Conservation (phyloP, 2,888 invertebrate genomes). For the Bibio marci region DNA sequence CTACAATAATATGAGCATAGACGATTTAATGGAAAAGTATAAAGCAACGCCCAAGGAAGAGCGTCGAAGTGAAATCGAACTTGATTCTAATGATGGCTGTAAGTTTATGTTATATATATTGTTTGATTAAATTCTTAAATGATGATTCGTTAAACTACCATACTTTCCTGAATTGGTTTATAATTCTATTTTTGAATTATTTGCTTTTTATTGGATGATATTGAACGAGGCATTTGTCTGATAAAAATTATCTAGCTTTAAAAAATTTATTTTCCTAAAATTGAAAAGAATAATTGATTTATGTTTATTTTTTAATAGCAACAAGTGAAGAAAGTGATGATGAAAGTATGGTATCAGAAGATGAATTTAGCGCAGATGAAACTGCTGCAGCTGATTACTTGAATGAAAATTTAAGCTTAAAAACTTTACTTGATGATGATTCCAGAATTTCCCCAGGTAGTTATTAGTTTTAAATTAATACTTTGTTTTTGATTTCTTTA, state of each 20-base stretch:
- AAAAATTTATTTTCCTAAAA: too few relatives aligned
- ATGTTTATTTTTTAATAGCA: background rate
- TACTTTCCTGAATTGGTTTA: slow-evolving; percentile 4
- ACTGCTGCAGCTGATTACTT: slow-evolving; percentile 14
- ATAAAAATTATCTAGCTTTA: too few relatives aligned
- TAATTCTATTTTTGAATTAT: slow-evolving; percentile 7
- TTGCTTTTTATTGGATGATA: slow-evolving; percentile 14
- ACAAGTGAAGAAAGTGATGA: slow-evolving; percentile 14
- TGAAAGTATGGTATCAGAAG: slow-evolving; percentile 17
- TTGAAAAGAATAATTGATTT: background rate
- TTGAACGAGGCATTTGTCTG: slow-evolving; percentile 26
- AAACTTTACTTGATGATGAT: slow-evolving; percentile 37
- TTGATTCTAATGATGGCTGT: slow-evolving; percentile 26
- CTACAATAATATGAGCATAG: slow-evolving; percentile 66
- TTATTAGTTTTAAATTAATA: background rate
- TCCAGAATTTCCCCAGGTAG: slow-evolving; percentile 11
- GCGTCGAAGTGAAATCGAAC: slow-evolving; percentile 24
- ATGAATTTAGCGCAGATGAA: slow-evolving; percentile 18
- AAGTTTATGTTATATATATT: background rate
- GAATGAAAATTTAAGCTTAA: slow-evolving; percentile 33
- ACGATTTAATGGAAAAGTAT: slow-evolving; percentile 64
- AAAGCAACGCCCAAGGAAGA: slow-evolving; percentile 28
- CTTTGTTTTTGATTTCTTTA: too few relatives aligned
- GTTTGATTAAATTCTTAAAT: slow-evolving; percentile 5
- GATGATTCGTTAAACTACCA: slow-evolving; percentile 6